Conservation (phyloP, 2,888 invertebrate genomes). For the Euclidia mi region DNA sequence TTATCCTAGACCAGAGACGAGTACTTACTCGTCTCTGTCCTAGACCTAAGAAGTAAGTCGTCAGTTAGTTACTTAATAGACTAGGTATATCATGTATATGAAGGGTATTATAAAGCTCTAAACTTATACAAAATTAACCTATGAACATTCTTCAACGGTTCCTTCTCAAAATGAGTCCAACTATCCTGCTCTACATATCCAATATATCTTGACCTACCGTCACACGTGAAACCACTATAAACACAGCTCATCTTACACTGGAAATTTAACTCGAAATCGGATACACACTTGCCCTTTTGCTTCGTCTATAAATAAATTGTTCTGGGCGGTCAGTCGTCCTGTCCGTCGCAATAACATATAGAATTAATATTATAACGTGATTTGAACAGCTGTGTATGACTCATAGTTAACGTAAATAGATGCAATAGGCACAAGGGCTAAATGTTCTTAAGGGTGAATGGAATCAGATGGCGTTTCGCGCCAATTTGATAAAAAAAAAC, state of each 20-base stretch:
- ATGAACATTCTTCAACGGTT: not conserved
- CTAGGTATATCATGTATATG: too few species aligned
- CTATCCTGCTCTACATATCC: too few species aligned
- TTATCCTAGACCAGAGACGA: too few species aligned
- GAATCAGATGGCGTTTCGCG: conserved; percentile 6
- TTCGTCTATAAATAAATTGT: conserved; percentile 33
- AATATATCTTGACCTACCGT: too few species aligned
- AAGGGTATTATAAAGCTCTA: too few species aligned
- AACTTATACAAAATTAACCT: too few species aligned
- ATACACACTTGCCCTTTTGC: conserved; percentile 3
- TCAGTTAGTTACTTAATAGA: too few species aligned
- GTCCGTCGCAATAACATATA: conserved; percentile 23
- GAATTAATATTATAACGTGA: conserved; percentile 35
- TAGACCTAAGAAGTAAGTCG: too few species aligned
- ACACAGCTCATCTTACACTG: too few species aligned
- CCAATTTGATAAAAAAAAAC: too few species aligned
- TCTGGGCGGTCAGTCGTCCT: conserved; percentile 29
- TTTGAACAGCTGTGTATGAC: conserved; percentile 58
- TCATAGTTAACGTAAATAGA: conserved; percentile 50
- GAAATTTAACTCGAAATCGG: not conserved
- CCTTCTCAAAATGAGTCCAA: not conserved
- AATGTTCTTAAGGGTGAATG: conserved; percentile 7
- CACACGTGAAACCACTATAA: too few species aligned
- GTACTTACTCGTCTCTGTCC: too few species aligned
- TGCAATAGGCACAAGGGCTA: conserved; percentile 3